Conservation (phyloP, 2,888 invertebrate genomes). For the Ernsta delagoae region DNA sequence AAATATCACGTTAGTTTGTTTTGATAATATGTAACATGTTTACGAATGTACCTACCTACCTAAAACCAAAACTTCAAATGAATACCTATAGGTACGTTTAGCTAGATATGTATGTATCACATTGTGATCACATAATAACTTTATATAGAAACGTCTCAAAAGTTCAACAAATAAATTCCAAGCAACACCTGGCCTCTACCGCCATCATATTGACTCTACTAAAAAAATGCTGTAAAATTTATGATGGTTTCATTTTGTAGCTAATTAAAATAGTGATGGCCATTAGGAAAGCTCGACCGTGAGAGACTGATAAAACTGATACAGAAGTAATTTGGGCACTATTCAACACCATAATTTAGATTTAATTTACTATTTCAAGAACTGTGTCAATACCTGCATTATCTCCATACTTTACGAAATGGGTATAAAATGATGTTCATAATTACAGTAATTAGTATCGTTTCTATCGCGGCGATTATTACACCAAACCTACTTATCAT, state of each 20-base stretch:
- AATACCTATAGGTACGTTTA: too few species aligned
- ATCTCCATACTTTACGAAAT: slow-evolving; percentile 9
- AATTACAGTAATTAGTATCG: too few species aligned
- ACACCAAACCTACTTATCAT: too few species aligned
- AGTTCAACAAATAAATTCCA: slow-evolving; percentile 22
- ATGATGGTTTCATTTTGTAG: slow-evolving; percentile 77
- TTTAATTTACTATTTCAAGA: slow-evolving; percentile 27
- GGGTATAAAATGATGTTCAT: neutral
- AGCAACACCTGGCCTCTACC: slow-evolving; percentile 32
- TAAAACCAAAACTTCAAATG: too few species aligned
- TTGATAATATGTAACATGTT: too few species aligned
- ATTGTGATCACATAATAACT: neutral
- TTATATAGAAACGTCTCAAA: too few species aligned
- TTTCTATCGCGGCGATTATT: too few species aligned
- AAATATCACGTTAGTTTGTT: too few species aligned
- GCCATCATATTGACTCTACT: slow-evolving; percentile 39
- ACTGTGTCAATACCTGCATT: slow-evolving; percentile 21
- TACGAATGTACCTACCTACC: too few species aligned
- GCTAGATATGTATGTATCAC: neutral
- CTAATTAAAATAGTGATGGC: slow-evolving; percentile 78
- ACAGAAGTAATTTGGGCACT: slow-evolving; percentile 30
- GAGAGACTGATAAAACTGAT: slow-evolving; percentile 74
- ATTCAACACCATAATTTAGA: slow-evolving; percentile 29
- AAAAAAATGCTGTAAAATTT: slow-evolving; percentile 80
- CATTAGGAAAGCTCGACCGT: slow-evolving; percentile 72